Base-by-base conservation (phyloP, 2,888 invertebrate genomes). In the Chydorus sphaericus region DNA sequence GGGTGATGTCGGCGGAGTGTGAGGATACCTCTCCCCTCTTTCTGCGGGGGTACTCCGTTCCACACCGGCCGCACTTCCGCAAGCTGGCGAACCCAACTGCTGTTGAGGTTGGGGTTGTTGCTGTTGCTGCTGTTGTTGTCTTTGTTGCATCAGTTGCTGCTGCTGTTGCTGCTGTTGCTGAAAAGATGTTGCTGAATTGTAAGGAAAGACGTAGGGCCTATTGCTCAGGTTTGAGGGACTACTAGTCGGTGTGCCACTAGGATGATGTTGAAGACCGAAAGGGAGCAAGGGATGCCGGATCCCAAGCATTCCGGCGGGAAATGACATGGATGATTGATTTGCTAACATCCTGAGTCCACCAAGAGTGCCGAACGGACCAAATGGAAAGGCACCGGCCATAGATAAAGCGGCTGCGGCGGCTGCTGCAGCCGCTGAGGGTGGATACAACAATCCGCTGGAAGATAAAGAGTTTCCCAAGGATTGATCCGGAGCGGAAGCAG, bases 341-440 rank as follows among this genome's bases (percentile, higher is more conserved):
- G 52, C 31, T 23, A 52, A 26, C 52, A 52, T 52, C 20, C 52
- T 18, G 20, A 52, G 26, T 37, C 52, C 52, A n/a, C 52, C 52
- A 7, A 50, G n/a, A 10, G 30, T 31, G 3, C 50, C 50, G n/a
- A 50, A 31, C 14, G 26, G 26, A 14, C 52, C 52, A 37, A 52
- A 52, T 10, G 52, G 52, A 10, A 52, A 52, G 8, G 36, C 52
- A 20, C 52, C 52, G 20, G 52, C 33, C 33, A 52, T 33, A 10
- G 52, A 52, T 6, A 52, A 14, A 23, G 52, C 52, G 14, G 52
- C 52, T 7, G 52, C 52, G 36, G 31, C 31, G 20, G 52, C 33
- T 2, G 36, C 36, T 11, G 33, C 52, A 6, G 52, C 31, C 7
- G 52, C 31, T 14, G 52, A 33, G 11, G 52, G 26, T n/a, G 31